Conservation (phyloP, 2,113 vertebrate genomes). For the Hippopotamus amphibius region DNA sequence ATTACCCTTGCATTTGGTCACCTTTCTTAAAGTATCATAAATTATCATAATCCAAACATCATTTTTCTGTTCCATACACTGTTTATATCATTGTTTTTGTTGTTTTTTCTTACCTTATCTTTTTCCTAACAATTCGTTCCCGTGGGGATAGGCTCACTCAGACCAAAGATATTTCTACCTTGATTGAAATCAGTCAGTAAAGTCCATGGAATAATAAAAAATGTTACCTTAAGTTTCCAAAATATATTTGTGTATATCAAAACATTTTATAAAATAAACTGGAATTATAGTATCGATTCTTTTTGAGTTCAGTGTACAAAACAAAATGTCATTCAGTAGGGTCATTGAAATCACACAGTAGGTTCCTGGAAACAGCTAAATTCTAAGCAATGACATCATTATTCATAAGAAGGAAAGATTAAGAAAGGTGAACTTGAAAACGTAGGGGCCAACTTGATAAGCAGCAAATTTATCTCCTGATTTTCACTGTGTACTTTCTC, state of each 20-base stretch:
- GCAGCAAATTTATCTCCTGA: not conserved
- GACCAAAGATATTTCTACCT: not conserved
- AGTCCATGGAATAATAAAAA: not conserved
- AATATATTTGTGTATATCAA: not conserved
- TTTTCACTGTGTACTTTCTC: not conserved
- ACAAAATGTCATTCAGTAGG: not conserved
- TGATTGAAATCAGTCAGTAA: not conserved
- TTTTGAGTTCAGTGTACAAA: not conserved
- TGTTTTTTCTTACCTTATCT: not conserved
- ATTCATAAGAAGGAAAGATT: not conserved
- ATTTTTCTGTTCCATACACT: not conserved
- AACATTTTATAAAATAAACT: not conserved
- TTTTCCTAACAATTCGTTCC: not conserved
- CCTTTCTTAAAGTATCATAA: not conserved
- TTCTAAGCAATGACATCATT: not conserved
- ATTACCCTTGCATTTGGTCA: not conserved
- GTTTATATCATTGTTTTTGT: not conserved
- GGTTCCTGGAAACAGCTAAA: slow-evolving; percentile 35
- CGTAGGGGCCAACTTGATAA: not conserved
- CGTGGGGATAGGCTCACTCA: not conserved
- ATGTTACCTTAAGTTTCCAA: not conserved
- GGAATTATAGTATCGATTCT: not conserved
- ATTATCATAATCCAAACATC: not conserved
- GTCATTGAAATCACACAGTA: not conserved
- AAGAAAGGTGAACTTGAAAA: slow-evolving; percentile 41